Evolutionary conservation across 2,888 invertebrate species (phyloP).

Genomic region (Drosophila parthenogenetica): DNA sequence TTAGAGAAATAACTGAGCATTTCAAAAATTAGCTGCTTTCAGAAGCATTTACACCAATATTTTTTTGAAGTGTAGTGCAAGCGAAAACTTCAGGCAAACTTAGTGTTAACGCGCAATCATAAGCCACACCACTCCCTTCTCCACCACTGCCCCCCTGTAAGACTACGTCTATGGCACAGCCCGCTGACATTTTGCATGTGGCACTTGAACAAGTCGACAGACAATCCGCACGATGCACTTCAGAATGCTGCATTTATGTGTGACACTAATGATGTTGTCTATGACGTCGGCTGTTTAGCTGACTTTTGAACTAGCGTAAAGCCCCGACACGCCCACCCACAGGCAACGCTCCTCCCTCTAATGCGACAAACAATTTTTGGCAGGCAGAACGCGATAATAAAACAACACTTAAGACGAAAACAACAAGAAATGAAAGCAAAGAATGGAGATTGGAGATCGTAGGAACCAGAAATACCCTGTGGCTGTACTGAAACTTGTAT

Average conservation of each 20-base stretch:
- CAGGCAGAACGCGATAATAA: constrained; percentile 47
- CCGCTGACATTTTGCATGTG: constrained; percentile 67
- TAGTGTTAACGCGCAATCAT: too few species aligned
- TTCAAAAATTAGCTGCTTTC: too few species aligned
- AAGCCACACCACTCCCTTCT: too few species aligned
- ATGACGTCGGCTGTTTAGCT: constrained; percentile 37
- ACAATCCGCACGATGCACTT: constrained; percentile 60
- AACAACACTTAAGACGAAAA: constrained; percentile 24
- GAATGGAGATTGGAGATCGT: constrained; percentile 14
- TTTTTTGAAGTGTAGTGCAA: neutral
- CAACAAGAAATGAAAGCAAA: neutral
- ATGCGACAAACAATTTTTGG: constrained; percentile 33
- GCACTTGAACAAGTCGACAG: constrained; percentile 60
- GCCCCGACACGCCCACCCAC: neutral
- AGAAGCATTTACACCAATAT: neutral
- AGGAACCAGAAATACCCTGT: neutral
- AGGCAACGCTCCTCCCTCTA: too few species aligned
- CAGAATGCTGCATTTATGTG: constrained; percentile 64
- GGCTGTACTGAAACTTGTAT: too few species aligned
- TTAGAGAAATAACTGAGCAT: neutral
- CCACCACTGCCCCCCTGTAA: neutral
- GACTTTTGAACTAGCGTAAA: constrained; percentile 24
- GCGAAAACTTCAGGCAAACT: constrained; percentile 28
- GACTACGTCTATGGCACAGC: constrained; percentile 9
- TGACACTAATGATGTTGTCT: constrained; percentile 72